A percentile compares a stretch with the other conserved stretches of the same genome.
Evolutionary conservation across 2,113 vertebrate genomes (phyloP).

Genomic region (Prietella phreatophila): DNA sequence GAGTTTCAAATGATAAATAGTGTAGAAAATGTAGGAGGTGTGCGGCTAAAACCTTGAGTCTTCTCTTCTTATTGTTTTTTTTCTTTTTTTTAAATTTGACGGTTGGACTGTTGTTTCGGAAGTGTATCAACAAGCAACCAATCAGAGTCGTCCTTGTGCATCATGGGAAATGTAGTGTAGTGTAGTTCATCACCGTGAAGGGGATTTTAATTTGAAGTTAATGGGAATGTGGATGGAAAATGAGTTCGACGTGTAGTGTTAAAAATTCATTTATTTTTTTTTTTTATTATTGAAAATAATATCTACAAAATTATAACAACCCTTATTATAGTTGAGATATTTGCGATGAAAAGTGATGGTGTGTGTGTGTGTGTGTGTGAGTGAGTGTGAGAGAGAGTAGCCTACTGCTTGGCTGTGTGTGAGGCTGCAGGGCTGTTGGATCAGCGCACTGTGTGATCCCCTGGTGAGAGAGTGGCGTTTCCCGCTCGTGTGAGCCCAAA

Average conservation of each 20-base stretch:
- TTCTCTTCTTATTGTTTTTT: too few species aligned
- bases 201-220: neutral
- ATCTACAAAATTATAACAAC: too few species aligned
- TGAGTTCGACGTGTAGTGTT: neutral
- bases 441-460: constrained; percentile 32
- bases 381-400: too few species aligned
- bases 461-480: constrained; percentile 62
- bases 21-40: neutral
- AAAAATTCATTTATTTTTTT: too few species aligned
- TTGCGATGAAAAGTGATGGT: too few species aligned
- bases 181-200: neutral
- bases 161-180: constrained; percentile 67
- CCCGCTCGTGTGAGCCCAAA: constrained; percentile 73
- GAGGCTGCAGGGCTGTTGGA: constrained; percentile 20
- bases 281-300: too few species aligned
- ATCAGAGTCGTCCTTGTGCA: constrained; percentile 51
- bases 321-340: too few species aligned
- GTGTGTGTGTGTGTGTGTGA: too few species aligned
- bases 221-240: neutral
- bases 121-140: constrained; percentile 49
- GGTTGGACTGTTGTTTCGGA: constrained; percentile 44
- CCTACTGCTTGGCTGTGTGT: neutral
- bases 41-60: neutral
- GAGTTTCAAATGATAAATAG: neutral
- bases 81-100: neutral